phyloP scores from a whole-genome alignment of 2,113 vertebrate species.

The Pan troglodytes region DNA sequence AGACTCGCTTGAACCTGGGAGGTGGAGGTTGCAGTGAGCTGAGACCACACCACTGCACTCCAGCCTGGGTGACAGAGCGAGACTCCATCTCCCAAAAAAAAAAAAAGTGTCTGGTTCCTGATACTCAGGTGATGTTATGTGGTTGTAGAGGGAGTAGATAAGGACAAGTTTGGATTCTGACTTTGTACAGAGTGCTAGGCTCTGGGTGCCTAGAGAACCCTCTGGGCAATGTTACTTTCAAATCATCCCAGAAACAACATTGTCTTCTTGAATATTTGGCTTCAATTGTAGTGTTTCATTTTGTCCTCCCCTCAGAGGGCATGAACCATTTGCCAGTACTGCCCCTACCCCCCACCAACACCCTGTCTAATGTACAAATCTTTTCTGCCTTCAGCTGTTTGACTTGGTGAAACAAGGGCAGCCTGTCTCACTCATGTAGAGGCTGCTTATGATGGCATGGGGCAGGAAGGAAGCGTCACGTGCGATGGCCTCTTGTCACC shows the following conservation, averaged over 20 bases:
- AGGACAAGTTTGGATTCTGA: neutral
- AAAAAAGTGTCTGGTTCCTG: neutral
- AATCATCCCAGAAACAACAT: neutral
- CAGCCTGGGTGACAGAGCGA: no score
- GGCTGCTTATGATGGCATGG: neutral
- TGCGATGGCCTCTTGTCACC: neutral
- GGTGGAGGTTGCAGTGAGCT: no score
- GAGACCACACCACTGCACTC: no score
- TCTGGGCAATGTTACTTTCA: neutral
- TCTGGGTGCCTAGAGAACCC: neutral
- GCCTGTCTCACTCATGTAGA: neutral
- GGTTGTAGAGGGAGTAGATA: neutral
- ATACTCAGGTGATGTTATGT: neutral
- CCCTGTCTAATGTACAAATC: neutral
- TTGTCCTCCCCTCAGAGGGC: neutral
- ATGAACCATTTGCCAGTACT: neutral
- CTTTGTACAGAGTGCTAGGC: neutral
- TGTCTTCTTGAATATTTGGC: neutral
- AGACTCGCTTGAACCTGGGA: no score
- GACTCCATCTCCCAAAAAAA: no score
- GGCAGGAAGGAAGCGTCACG: rapidly evolving
- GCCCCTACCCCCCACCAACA: no score
- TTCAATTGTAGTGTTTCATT: neutral
- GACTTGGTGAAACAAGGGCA: neutral
- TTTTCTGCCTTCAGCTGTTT: neutral